Base-by-base conservation (phyloP, 2,888 invertebrate genomes). In the Tetanocera ferruginea region DNA sequence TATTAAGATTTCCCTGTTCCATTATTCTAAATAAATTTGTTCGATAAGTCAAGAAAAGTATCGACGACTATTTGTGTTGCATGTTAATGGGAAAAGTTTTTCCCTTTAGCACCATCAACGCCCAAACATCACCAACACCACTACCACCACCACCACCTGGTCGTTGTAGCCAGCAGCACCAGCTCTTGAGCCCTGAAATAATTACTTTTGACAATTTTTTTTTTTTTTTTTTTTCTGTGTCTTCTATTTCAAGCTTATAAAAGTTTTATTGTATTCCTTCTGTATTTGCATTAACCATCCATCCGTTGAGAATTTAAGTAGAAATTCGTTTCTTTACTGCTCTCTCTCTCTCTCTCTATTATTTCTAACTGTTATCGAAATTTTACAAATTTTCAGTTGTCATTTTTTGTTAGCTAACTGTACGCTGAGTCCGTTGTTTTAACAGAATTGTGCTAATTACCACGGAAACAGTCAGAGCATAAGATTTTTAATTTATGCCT, bases 11-110 rank as follows among this genome's bases (percentile, higher is more conserved):
- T 23, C 6, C 25, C 19, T 49, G 28, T 60, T 73, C 28, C 14
- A 73, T 25, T 49, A 73, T 60, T 62, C 73, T 43, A 55, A 34
- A 71, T 25, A 51, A 55, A 55, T 34, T 66, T 34, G 28, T 19
- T 34, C 14, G 34, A 28, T 34, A 66, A 66, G 51, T 69, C 69
- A 51, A 51, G 49, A 23, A 25, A 51, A 23, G 51, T 23, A 69
- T 25, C 73, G 62, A 55, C 55, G 71, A 73, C 62, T 60, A 62
- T 62, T 62, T 60, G 25, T 62, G 43, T 60, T 73, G 73, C 23
- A 73, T 51, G 67, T 71, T 73, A 76, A 78, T 73, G 71, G 75
- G 73, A 76, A 76, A 78, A 78, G 76, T 76, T 70, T 73, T 78
- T 62, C 51, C 66, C 28, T 51, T 69, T 69, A 5, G 49, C 17